These are phyloP conservation scores for Dryobotodes eremita DNA, from an alignment of 2,888 invertebrate genomes.

Conservation along the genomic window DNA sequence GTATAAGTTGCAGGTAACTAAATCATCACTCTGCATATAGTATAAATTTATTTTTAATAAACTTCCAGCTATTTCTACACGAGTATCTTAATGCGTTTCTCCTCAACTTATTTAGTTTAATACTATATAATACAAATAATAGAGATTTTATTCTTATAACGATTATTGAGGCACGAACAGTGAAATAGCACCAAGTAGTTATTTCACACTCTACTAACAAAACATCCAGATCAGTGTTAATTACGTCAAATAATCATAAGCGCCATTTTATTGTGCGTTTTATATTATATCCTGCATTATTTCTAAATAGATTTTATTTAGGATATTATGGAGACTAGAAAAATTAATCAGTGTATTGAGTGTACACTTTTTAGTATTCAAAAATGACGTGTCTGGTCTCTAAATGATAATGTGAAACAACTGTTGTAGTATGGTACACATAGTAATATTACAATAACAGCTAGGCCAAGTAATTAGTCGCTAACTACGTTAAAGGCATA, in stretches of 20 bases:
- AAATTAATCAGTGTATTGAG: constrained; percentile 11
- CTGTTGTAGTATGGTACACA: constrained; percentile 8
- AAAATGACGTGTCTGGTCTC: constrained; percentile 8
- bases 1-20: not conserved
- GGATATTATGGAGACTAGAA: constrained; percentile 34
- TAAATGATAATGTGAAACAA: constrained; percentile 44
- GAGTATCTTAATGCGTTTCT: constrained; percentile 40
- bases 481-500: not conserved
- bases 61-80: not conserved
- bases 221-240: constrained; percentile 23
- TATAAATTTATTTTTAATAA: not conserved
- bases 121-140: constrained; percentile 65
- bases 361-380: not conserved
- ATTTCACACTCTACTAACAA: constrained; percentile 53
- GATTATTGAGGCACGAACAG: constrained; percentile 87
- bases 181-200: constrained; percentile 83
- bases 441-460: not conserved
- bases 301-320: constrained; percentile 11
- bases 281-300: not conserved
- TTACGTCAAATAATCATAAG: not conserved
- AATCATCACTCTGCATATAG: not conserved
- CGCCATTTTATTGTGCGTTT: constrained; percentile 29
- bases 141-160: constrained; percentile 72
- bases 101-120: constrained; percentile 32
- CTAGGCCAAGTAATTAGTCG: not conserved